Percentiles rank a stretch among this genome's conserved stretches.
These are phyloP conservation scores for rat (Rattus norvegicus) DNA, from an alignment of 2,113 vertebrate species.

Conservation along the genomic window DNA sequence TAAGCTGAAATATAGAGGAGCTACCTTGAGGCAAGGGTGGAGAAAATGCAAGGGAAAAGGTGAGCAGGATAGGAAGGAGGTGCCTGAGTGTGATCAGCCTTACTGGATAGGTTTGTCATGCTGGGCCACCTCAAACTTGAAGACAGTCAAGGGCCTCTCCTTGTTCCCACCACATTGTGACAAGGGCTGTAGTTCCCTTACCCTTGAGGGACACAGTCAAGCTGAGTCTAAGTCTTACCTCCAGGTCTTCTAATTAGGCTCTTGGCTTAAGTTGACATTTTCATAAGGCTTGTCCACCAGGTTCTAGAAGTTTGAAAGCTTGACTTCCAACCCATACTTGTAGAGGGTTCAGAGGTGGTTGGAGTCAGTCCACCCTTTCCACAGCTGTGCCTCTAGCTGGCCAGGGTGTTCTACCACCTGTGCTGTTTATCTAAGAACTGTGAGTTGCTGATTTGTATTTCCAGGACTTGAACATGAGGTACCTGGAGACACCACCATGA, in stretches of 20 bases:
- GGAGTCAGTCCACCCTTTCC: background rate
- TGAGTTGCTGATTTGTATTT: conserved; percentile 39
- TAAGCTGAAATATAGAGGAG: conserved; percentile 34
- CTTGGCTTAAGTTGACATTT: conserved; percentile 4
- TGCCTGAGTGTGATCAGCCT: background rate
- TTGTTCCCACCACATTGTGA: background rate
- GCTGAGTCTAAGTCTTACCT: background rate
- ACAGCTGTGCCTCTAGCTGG: background rate
- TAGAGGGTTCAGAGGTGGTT: background rate
- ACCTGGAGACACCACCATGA: background rate
- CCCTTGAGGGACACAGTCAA: background rate
- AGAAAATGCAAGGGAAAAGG: background rate
- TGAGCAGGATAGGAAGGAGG: background rate
- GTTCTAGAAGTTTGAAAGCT: background rate
- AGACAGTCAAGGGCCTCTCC: background rate
- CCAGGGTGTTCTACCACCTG: background rate
- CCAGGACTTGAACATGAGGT: background rate
- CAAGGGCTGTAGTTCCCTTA: background rate
- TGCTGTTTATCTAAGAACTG: background rate
- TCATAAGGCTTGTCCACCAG: background rate
- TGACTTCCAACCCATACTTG: background rate
- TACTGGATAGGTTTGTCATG: background rate
- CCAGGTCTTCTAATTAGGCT: background rate
- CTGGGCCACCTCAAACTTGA: background rate
- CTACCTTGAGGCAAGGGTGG: background rate